Evolutionary conservation across 2,797 vertebrate species (phyloP).

Genomic region (Ptychadena robeensis): DNA sequence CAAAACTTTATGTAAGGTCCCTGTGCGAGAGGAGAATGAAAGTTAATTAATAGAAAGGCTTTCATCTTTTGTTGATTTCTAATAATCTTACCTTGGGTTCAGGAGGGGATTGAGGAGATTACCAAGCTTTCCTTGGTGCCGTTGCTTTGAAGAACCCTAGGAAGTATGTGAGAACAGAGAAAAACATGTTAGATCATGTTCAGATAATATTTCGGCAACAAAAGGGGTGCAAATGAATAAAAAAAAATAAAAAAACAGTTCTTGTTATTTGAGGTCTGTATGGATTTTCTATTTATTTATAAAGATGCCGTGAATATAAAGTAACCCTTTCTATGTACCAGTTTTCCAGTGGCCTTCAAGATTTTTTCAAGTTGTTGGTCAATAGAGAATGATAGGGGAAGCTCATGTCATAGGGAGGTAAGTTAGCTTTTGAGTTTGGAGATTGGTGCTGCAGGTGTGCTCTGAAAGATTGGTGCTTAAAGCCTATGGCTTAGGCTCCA

Average conservation of each 20-base stretch:
- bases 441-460: no score
- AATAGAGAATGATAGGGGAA: no score
- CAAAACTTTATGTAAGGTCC: constrained; percentile 62
- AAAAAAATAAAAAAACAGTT: no score
- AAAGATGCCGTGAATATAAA: not conserved
- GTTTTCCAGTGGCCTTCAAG: not conserved
- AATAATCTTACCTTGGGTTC: constrained; percentile 66
- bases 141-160: constrained; percentile 42
- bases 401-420: no score
- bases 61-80: constrained; percentile 62
- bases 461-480: no score
- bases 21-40: constrained; percentile 59
- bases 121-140: constrained; percentile 57
- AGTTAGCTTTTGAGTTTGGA: no score
- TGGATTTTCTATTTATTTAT: not conserved
- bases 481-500: no score
- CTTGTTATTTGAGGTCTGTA: no score
- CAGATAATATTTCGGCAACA: not conserved
- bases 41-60: constrained; percentile 66
- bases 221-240: no score
- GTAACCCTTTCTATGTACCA: not conserved
- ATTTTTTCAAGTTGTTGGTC: not conserved
- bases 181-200: constrained; percentile 40
- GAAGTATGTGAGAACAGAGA: constrained; percentile 57
- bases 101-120: constrained; percentile 62